Evolutionary conservation across 1,140 invertebrate genomes (phyloP), one percentile per base, ranked within the genome.

Genomic region (Pseudachorutes palmiensis): DNA sequence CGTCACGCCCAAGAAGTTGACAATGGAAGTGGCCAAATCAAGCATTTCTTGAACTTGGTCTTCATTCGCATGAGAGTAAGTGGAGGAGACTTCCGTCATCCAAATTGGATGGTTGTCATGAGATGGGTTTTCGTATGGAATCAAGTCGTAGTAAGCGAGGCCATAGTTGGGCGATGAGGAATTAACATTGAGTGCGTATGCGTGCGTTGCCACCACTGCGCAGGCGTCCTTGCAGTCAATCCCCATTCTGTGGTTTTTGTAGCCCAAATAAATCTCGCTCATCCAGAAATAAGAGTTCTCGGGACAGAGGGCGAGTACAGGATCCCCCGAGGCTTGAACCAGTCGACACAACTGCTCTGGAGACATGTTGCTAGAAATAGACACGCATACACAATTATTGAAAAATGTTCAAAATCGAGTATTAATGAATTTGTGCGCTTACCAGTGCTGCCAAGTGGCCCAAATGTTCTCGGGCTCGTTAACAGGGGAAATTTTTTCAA

Each of bases 401-500:
- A 41, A 41, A 19, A 19, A 41, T 9, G 19, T 9, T 41, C 19
- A 41, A 41, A 41, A 41, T 41, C 36, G 19, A n/a, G n/a, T n/a
- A n/a, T n/a, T n/a, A n/a, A n/a, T n/a, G n/a, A n/a, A n/a, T n/a
- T n/a, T n/a, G n/a, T n/a, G n/a, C n/a, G n/a, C 28, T 24, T 58
- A 22, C n/a, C 58, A 62, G 48, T 70, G 69, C 30, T 70, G 62
- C 69, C 69, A 70, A 22, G 36, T 22, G 1, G 65, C 69, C 19
- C 66, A 24, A 22, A 67, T 19, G 31, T 70, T 70, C 30, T 70
- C 69, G 5, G 69, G 69, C 33, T 70, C 69, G 33, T 70, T 70
- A 1, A 70, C 57, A 29, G 57, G 62, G 1, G 65, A 67, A 22
- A 70, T 36, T 2, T 49, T 59, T 55, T 70, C 69, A 31, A 70